A percentile compares a stretch with the other conserved stretches of the same genome.
Evolutionary conservation across 1,140 invertebrate genomes (phyloP).

Genomic region (Drosophila baimaii): DNA sequence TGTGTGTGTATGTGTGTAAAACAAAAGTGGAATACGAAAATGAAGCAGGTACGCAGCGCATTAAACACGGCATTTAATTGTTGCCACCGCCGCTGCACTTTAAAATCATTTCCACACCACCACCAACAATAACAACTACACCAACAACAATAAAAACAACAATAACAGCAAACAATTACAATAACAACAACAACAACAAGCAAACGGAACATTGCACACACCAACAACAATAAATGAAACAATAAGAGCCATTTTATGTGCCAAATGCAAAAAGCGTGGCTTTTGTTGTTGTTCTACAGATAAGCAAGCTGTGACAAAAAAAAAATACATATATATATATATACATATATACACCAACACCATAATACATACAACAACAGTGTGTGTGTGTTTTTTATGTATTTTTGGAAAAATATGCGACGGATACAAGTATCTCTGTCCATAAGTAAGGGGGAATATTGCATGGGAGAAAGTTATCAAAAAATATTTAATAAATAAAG

Average conservation of each 20-base stretch:
- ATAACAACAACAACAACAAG: conserved; percentile 12
- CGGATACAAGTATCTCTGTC: conserved; percentile 11
- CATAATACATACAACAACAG: neutral
- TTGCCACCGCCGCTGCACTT: conserved; percentile 65
- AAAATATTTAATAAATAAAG: neutral
- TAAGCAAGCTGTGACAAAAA: conserved; percentile 42
- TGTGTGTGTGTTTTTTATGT: conserved; percentile 20
- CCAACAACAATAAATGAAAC: conserved; percentile 42
- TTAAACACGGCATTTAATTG: conserved; percentile 77
- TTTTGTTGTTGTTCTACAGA: conserved; percentile 35
- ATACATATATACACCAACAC: too few species aligned
- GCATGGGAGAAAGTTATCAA: neutral
- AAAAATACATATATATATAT: neutral
- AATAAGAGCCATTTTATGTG: conserved; percentile 57
- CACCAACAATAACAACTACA: conserved; percentile 41
- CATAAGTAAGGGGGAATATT: neutral
- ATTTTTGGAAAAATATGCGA: conserved; percentile 31
- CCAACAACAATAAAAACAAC: conserved; percentile 20
- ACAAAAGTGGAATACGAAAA: conserved; percentile 37
- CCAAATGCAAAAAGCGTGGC: conserved; percentile 58
- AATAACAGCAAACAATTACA: conserved; percentile 5
- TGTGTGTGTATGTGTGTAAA: conserved; percentile 7
- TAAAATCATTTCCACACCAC: conserved; percentile 72
- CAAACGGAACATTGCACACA: conserved; percentile 39
- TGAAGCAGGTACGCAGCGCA: conserved; percentile 68